Base-by-base conservation (phyloP, 1,140 invertebrate species). In the Halyomorpha halys region DNA sequence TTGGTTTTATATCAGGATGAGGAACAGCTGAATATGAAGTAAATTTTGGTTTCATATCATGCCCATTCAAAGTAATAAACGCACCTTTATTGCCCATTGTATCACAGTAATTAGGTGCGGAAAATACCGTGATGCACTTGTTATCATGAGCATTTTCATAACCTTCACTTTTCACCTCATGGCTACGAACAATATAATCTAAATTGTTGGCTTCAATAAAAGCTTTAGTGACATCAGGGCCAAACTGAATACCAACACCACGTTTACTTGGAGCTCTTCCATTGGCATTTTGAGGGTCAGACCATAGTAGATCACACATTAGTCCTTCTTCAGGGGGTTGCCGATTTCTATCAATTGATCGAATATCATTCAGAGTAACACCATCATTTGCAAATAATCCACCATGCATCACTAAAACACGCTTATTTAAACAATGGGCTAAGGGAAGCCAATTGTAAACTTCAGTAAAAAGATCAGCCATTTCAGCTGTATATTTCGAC, bases 41-140 rank as follows among this genome's bases (percentile, higher is more conserved):
- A 78, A 88, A 97, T 68, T 92, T 84, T 44, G 96, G 97, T 72
- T 82, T 85, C 77, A 97, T 83, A 72, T 91, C 84, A 74, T 91
- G 90, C 62, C 95, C 97, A 63, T 85, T 92, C 71, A 98, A 82
- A 66, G 84, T 96, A 71, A 99, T 97, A 77, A 94, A 98, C 71
- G 97, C 95, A 74, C 96, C 97, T 77, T 90, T 87, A 78, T 99
- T 99, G 71, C 92, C 94, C 90, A 98, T 97, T 56, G 91, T 91
- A 86, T 99, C 97, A 86, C 94, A 99, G 81, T 98, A 99, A 79
- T 99, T 99, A 65, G 97, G 97, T 67, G 97, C 97, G 21, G 94
- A 98, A 78, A 97, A 97, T 5, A 97, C 91, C 3, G 94, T 97
- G 68, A 96, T 92, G 73, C 93, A 97, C 73, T 91, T 90, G 27